Base-by-base conservation (phyloP, 2,888 invertebrate genomes). In the Fragum whitleyi region DNA sequence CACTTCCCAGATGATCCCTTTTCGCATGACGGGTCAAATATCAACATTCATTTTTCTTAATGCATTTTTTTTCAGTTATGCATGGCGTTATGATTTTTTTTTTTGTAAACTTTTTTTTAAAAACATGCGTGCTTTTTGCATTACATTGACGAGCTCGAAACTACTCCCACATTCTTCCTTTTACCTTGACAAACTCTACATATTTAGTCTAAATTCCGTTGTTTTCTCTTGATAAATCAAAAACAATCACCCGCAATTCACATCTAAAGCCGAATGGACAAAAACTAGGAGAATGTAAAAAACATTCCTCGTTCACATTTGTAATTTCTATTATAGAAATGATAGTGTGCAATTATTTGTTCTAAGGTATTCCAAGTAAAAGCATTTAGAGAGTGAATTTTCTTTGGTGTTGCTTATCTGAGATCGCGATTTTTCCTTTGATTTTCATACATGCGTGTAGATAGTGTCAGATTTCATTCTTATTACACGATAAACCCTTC, bases 371-470 rank as follows among this genome's bases (percentile, higher is more conserved):
- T 28, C 23, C 21, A 65, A 39, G 42, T 21, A 29, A 42, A 23
- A 11, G 65, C 29, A 39, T 65, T 65, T 42, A 65, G 65, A 39
- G 65, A 65, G 65, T 29, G 39, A 16, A 55, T 21, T 55, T 55
- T 70, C 70, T 70, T 70, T 70, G 70, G 53, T 53, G 70, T 70
- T 70, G 29, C 36, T 70, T 70, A 70, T 70, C 70, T 9, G 11
- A 21, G 21, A 70, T 70, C 70, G 21, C n/a, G 70, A 70, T 55
- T 26, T n/a, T 32, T n/a, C 21, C 70, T 29, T 36, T 55, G 70
- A 55, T 70, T 70, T 36, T 73, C 76, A 70, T 62, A 61, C 73
- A 76, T 65, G 51, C 68, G 28, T 73, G 73, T 67, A 76, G 65
- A 39, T 59, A 57, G 62, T 53, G 42, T 68, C 53, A 51, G 61